Conservation (phyloP, 2,888 invertebrate species). For the Eulithis testata region DNA sequence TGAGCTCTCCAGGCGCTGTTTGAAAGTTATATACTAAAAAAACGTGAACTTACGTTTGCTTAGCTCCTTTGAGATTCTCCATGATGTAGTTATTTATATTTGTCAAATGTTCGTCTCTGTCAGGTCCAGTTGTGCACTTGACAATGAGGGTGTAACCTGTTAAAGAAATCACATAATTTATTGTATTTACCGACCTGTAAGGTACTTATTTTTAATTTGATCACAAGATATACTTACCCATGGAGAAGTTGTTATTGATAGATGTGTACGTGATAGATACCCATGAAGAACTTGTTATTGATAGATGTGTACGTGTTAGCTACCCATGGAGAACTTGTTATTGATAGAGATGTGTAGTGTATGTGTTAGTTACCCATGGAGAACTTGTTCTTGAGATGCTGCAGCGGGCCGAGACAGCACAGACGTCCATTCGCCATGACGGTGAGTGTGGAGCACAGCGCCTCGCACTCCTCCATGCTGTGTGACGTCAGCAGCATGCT, state of each 20-base stretch:
- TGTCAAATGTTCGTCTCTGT: slow-evolving; percentile 57
- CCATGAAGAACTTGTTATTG: slow-evolving; percentile 83
- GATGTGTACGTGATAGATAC: slow-evolving; percentile 65
- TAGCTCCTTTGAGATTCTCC: slow-evolving; percentile 63
- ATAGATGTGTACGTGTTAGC: slow-evolving; percentile 71
- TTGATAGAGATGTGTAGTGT: slow-evolving; percentile 77
- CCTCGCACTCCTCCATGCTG: too few relatives aligned
- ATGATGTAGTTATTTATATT: slow-evolving; percentile 58
- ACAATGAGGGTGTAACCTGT: slow-evolving; percentile 84
- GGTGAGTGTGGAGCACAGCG: too few relatives aligned
- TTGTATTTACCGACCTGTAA: too few relatives aligned
- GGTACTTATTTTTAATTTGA: too few relatives aligned
- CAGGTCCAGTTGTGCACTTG: slow-evolving; percentile 68
- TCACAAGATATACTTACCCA: not conserved
- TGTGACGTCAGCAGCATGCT: too few relatives aligned
- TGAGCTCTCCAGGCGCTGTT: not conserved
- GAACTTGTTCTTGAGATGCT: slow-evolving; percentile 81
- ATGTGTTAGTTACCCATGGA: slow-evolving; percentile 83
- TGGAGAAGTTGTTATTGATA: not conserved
- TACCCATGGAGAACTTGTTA: slow-evolving; percentile 85
- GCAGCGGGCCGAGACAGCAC: too few relatives aligned
- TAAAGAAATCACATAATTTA: slow-evolving; percentile 22
- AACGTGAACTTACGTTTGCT: slow-evolving; percentile 66
- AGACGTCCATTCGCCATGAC: too few relatives aligned
- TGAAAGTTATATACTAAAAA: not conserved